Evolutionary conservation across 2,113 vertebrate genomes (phyloP).

Genomic region (Chlorodrepanis virens): DNA sequence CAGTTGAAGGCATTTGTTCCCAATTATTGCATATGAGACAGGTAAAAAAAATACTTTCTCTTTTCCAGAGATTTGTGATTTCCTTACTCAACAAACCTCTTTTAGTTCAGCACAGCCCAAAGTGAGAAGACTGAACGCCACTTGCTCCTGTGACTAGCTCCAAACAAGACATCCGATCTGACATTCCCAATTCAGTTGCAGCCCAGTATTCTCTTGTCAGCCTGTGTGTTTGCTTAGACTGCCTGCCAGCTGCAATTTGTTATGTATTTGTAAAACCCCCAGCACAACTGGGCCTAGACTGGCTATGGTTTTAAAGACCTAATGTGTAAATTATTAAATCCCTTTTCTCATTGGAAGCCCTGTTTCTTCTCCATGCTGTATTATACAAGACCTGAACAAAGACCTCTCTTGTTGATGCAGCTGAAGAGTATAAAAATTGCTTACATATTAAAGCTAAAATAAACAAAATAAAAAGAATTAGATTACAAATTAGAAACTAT

Average conservation of each 20-base stretch:
- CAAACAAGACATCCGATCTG: not conserved
- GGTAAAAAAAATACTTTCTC: not conserved
- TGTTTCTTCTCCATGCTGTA: not conserved
- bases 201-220: not conserved
- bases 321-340: not conserved
- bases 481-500: constrained; percentile 9
- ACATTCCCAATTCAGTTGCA: not conserved
- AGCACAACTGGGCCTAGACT: not conserved
- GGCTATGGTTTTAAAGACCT: not conserved
- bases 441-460: constrained; percentile 35
- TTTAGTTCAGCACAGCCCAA: not conserved
- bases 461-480: not conserved
- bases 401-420: not conserved
- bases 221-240: not conserved
- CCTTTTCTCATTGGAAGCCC: not conserved
- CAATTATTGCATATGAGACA: not conserved
- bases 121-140: not conserved
- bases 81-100: not conserved
- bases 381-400: not conserved
- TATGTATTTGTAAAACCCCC: not conserved
- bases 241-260: not conserved
- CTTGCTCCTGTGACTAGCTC: not conserved
- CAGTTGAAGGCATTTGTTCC: not conserved
- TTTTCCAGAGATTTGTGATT: not conserved
- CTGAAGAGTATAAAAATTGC: constrained; percentile 1